phyloP scores from a whole-genome alignment of 2,113 vertebrate species.

The Callipepla squamata region DNA sequence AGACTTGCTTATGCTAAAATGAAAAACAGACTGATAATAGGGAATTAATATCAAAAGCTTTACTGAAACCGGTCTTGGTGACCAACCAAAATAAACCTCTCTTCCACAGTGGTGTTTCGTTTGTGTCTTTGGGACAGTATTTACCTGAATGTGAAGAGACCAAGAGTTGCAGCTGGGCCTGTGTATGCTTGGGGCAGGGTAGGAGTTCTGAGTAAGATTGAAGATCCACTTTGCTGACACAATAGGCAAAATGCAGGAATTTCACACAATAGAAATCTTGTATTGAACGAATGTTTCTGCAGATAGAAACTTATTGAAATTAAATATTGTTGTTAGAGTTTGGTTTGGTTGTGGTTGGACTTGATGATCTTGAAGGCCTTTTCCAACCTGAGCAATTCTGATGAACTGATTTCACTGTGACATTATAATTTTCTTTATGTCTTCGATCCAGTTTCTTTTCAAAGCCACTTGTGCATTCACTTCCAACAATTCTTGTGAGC shows the following conservation, averaged over 20 bases:
- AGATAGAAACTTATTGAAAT: background rate
- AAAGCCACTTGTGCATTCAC: background rate
- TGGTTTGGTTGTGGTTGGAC: no score
- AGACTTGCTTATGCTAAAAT: conserved; percentile 43
- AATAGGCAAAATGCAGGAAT: background rate
- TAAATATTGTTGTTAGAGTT: background rate
- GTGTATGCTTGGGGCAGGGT: background rate
- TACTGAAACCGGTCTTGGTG: background rate
- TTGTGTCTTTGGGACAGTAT: background rate
- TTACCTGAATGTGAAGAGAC: background rate
- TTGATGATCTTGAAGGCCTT: no score
- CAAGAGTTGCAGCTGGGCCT: background rate
- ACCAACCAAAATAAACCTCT: background rate
- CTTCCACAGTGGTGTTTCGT: background rate
- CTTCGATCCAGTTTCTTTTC: background rate
- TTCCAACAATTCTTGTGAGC: background rate
- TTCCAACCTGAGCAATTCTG: no score
- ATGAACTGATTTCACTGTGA: background rate
- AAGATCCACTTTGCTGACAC: rapidly evolving
- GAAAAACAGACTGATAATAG: background rate
- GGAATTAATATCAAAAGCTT: background rate
- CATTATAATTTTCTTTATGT: background rate
- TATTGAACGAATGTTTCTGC: background rate
- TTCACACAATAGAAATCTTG: background rate
- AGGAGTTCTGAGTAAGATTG: background rate